A percentile compares a stretch with the other conserved stretches of the same genome.
Evolutionary conservation across 2,888 invertebrate genomes (phyloP).

Genomic region (Eucriotettix oculatus): DNA sequence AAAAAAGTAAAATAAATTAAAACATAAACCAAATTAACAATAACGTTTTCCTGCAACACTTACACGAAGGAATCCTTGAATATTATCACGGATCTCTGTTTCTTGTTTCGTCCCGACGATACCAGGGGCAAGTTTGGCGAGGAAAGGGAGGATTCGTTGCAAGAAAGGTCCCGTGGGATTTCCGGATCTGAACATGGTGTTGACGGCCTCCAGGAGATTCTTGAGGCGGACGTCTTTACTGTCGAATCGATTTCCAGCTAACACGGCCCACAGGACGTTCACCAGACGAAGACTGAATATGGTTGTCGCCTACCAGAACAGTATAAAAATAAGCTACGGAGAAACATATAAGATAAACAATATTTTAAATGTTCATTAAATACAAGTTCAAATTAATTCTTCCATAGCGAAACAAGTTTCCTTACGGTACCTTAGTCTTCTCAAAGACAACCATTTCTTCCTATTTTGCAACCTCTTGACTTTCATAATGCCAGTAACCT

Average conservation of each 20-base stretch:
- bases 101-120: not conserved
- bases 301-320: constrained; percentile 5
- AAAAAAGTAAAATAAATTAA: too few relatives aligned
- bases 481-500: too few relatives aligned
- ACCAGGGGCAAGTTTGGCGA: not conserved
- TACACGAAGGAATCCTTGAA: constrained; percentile 6
- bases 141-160: not conserved
- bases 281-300: constrained; percentile 12
- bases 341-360: too few relatives aligned
- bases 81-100: not conserved
- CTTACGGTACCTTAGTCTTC: too few relatives aligned
- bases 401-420: too few relatives aligned
- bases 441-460: too few relatives aligned
- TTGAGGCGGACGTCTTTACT: constrained; percentile 10
- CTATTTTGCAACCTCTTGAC: too few relatives aligned
- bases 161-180: constrained; percentile 1
- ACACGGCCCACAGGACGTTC: constrained; percentile 15
- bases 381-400: too few relatives aligned
- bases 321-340: too few relatives aligned
- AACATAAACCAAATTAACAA: too few relatives aligned
- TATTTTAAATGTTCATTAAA: too few relatives aligned
- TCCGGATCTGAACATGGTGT: not conserved
- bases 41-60: not conserved
- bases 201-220: constrained; percentile 6
- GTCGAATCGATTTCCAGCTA: constrained; percentile 12